Conservation (phyloP, 2,113 vertebrate genomes). For the Halcyon senegalensis region DNA sequence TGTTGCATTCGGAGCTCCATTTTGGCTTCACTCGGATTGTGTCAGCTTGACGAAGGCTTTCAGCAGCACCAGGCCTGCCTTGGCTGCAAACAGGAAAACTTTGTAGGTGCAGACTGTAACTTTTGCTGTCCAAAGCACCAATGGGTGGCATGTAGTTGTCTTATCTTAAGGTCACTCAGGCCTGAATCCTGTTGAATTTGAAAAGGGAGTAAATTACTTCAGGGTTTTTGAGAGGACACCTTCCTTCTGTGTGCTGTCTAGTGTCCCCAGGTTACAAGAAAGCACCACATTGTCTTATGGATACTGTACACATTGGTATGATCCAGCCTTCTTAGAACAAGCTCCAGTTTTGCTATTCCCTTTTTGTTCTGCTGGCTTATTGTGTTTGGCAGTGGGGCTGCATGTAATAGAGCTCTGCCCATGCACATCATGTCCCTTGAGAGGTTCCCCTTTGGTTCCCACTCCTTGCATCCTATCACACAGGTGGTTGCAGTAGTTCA, state of each 20-base stretch:
- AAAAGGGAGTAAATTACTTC: not conserved
- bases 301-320: rapidly evolving
- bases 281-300: not conserved
- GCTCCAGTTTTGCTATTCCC: not conserved
- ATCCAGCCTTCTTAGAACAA: not conserved
- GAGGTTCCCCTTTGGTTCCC: not conserved
- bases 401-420: not conserved
- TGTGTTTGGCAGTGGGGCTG: not conserved
- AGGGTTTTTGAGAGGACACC: not conserved
- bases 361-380: not conserved
- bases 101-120: not conserved
- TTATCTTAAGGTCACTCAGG: not conserved
- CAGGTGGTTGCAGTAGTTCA: not conserved
- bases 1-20: not conserved
- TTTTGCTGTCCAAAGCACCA: not conserved
- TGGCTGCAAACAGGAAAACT: not conserved
- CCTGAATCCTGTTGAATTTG: not conserved
- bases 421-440: not conserved
- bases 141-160: rapidly evolving
- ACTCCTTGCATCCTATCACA: not conserved
- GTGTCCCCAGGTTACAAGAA: not conserved
- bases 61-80: not conserved
- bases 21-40: not conserved
- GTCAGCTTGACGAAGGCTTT: not conserved
- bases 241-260: not conserved